Percentiles rank a stretch among this genome's conserved stretches.
Evolutionary conservation across 2,888 invertebrate genomes (phyloP).

Genomic region (Phorcus lineatus): DNA sequence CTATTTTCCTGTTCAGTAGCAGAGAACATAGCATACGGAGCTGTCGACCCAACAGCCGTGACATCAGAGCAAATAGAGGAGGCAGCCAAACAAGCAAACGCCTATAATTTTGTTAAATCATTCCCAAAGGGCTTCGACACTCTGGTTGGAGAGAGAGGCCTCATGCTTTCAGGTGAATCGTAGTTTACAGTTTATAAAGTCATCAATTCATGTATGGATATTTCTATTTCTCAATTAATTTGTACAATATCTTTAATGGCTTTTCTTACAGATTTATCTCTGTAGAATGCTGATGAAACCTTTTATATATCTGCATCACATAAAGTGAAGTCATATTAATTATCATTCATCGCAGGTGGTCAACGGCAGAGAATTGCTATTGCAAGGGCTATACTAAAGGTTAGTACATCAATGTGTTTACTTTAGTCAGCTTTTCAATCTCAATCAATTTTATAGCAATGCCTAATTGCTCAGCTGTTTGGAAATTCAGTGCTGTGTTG

Average conservation of each 20-base stretch:
- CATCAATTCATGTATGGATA: no score
- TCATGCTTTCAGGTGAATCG: constrained; percentile 86
- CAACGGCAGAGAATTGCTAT: constrained; percentile 95
- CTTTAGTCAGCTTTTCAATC: no score
- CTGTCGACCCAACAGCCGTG: constrained; percentile 76
- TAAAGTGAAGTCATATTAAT: no score
- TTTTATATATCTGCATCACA: no score
- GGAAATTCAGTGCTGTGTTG: no score
- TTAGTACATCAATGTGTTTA: constrained; percentile 67
- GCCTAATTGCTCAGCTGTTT: no score
- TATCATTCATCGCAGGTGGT: constrained; percentile 78
- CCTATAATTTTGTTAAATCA: constrained; percentile 84
- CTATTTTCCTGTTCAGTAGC: constrained; percentile 92
- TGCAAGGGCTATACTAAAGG: constrained; percentile 92
- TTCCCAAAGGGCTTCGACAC: constrained; percentile 87
- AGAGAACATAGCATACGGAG: constrained; percentile 87
- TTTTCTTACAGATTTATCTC: no score
- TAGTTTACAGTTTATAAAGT: neutral
- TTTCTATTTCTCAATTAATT: no score
- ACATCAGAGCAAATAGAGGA: constrained; percentile 79
- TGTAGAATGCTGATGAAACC: no score
- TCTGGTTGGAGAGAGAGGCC: constrained; percentile 90
- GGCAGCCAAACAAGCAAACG: constrained; percentile 89
- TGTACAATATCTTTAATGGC: no score
- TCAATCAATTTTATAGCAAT: no score